Percentiles rank a stretch among this genome's conserved stretches.
These are phyloP conservation scores for Gorsachius magnificus DNA, from an alignment of 2,797 vertebrate species.

Conservation along the genomic window DNA sequence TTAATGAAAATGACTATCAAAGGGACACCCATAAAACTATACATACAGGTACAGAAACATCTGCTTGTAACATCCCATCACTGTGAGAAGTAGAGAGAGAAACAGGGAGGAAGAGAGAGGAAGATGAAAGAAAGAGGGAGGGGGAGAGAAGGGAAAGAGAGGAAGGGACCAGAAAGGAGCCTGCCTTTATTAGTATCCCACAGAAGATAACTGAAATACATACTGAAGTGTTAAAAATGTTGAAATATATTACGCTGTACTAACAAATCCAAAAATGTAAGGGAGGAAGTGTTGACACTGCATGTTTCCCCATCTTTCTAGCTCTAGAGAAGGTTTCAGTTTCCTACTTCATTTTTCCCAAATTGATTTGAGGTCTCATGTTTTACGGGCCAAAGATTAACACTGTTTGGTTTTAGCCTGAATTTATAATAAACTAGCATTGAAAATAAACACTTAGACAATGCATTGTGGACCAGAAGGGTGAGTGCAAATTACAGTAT, in stretches of 20 bases:
- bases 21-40: not conserved
- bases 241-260: not conserved
- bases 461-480: not conserved
- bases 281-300: not conserved
- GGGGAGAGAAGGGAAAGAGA: not conserved
- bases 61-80: not conserved
- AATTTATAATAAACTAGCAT: not conserved
- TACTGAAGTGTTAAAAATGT: not conserved
- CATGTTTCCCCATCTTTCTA: not conserved
- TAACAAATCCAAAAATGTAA: not conserved
- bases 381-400: not conserved
- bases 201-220: not conserved
- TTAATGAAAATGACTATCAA: not conserved
- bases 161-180: not conserved
- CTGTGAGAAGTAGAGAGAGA: not conserved
- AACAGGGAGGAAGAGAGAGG: not conserved
- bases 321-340: not conserved
- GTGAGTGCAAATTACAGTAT: not conserved
- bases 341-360: not conserved
- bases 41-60: not conserved
- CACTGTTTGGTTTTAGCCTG: not conserved
- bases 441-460: not conserved
- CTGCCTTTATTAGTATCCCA: not conserved
- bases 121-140: not conserved
- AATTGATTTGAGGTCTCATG: not conserved